These are phyloP conservation scores for Tridacna gigas DNA, from an alignment of 2,888 invertebrate species.

Conservation along the genomic window DNA sequence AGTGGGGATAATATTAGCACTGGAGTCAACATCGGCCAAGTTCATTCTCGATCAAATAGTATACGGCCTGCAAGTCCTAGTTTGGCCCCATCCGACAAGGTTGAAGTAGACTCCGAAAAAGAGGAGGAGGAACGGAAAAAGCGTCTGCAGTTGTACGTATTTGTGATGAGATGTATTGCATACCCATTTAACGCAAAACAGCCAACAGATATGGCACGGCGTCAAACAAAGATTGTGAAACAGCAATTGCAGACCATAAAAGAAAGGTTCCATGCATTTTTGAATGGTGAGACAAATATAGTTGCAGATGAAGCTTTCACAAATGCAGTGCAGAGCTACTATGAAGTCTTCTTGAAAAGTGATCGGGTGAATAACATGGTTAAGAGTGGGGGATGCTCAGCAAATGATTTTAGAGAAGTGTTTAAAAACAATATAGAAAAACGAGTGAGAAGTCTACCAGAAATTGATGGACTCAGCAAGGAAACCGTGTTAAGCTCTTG, in stretches of 20 bases:
- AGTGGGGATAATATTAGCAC: conserved; percentile 83
- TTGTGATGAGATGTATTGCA: conserved; percentile 98
- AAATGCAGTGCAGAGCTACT: conserved; percentile 96
- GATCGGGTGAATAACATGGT: conserved; percentile 99
- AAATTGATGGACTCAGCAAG: conserved; percentile 99
- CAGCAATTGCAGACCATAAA: conserved; percentile 97
- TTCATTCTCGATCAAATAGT: conserved; percentile 86
- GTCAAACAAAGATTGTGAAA: conserved; percentile 97
- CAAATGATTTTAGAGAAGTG: conserved; percentile 99
- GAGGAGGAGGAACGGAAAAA: conserved; percentile 98
- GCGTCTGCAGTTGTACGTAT: conserved; percentile 98
- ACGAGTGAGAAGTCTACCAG: conserved; percentile 97
- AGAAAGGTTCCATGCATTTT: conserved; percentile 96
- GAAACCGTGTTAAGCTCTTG: conserved; percentile 99
- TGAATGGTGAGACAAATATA: conserved; percentile 96
- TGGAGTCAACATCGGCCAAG: conserved; percentile 65
- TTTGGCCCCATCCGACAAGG: conserved; percentile 93
- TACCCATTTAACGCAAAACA: conserved; percentile 99
- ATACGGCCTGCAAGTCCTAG: conserved; percentile 95
- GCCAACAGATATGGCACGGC: conserved; percentile 98
- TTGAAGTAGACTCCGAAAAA: conserved; percentile 88
- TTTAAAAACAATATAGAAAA: conserved; percentile 99
- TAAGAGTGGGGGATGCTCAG: conserved; percentile 98
- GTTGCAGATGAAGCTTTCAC: conserved; percentile 92
- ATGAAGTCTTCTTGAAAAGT: conserved; percentile 95